These are phyloP conservation scores for Galerucella nymphaeae DNA, from an alignment of 2,888 invertebrate species.

Conservation along the genomic window DNA sequence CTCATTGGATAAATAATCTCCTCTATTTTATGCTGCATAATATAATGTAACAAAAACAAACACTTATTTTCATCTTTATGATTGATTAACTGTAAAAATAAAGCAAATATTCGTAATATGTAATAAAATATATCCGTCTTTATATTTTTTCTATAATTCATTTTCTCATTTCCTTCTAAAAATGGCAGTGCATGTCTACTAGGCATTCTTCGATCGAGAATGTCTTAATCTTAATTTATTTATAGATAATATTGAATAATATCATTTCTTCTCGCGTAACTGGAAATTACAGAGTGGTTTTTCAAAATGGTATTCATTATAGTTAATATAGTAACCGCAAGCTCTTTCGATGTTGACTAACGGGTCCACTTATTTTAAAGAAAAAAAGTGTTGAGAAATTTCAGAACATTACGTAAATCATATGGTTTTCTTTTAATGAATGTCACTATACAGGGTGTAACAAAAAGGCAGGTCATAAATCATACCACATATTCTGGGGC, in stretches of 20 bases:
- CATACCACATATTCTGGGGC: too few species aligned
- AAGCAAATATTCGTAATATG: slow-evolving; percentile 24
- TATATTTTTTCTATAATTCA: slow-evolving; percentile 25
- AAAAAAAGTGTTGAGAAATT: too few species aligned
- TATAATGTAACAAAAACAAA: not conserved
- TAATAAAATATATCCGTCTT: slow-evolving; percentile 31
- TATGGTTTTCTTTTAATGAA: too few species aligned
- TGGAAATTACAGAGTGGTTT: slow-evolving; percentile 9
- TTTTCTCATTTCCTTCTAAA: slow-evolving; percentile 34
- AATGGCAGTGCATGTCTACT: slow-evolving; percentile 21
- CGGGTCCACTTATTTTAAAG: too few species aligned
- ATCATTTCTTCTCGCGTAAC: not conserved
- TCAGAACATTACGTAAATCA: too few species aligned
- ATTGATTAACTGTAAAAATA: not conserved
- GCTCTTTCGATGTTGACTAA: not conserved
- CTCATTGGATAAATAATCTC: not conserved
- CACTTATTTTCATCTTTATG: slow-evolving; percentile 1
- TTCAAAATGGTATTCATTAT: not conserved
- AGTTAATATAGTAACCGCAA: too few species aligned
- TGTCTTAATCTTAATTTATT: slow-evolving; percentile 12
- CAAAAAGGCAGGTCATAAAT: too few species aligned
- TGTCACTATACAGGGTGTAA: too few species aligned
- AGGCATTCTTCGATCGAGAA: slow-evolving; percentile 1
- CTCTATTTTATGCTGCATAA: not conserved
- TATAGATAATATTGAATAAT: slow-evolving; percentile 6